A percentile compares a stretch with the other conserved stretches of the same genome.
Evolutionary conservation across 23 tunicate species (phyloP).

Genomic region (Ascidia mentula): DNA sequence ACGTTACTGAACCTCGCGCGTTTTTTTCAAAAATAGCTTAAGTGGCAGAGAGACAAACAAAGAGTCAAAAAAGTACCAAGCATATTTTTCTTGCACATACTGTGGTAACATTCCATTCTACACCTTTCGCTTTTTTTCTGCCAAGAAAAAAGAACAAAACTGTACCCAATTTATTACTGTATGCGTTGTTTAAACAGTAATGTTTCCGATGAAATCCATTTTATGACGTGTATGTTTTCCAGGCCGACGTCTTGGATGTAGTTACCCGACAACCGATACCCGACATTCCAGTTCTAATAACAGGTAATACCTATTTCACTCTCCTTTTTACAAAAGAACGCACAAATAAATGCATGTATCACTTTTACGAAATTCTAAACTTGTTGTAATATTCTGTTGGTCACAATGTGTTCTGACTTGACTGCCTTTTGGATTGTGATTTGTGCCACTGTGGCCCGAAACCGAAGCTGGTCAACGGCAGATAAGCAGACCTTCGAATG

Average conservation of each 20-base stretch:
- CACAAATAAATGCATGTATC: too few relatives aligned
- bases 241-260: constrained; percentile 4
- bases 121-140: too few relatives aligned
- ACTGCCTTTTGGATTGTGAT: neutral
- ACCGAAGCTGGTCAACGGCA: neutral
- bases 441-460: neutral
- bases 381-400: too few relatives aligned
- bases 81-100: too few relatives aligned
- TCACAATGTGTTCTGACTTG: too few relatives aligned
- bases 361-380: too few relatives aligned
- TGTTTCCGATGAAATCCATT: too few relatives aligned
- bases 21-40: neutral
- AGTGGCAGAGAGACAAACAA: neutral
- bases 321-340: neutral
- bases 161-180: too few relatives aligned
- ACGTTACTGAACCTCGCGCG: neutral
- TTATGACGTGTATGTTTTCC: neutral
- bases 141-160: too few relatives aligned
- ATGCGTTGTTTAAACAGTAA: too few relatives aligned
- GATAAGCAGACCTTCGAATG: neutral
- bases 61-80: too few relatives aligned
- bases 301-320: neutral
- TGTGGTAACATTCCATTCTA: too few relatives aligned
- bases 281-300: neutral
- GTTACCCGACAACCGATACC: constrained; percentile 3